phyloP scores from a whole-genome alignment of 2,797 vertebrate genomes.

The Perodicticus potto region DNA sequence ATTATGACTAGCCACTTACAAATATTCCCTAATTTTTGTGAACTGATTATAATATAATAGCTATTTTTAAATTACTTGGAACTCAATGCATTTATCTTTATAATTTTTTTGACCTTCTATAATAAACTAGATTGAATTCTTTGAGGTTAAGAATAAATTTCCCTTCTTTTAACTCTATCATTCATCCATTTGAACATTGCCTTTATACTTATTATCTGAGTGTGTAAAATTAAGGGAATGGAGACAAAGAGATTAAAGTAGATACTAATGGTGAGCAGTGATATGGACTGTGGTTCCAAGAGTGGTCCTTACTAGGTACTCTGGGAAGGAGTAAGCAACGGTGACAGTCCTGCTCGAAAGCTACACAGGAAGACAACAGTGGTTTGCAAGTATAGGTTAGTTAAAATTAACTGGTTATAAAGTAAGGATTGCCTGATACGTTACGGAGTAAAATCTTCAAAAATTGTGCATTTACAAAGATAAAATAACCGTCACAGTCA shows the following conservation, averaged over 20 bases:
- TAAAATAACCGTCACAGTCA: neutral
- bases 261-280: neutral
- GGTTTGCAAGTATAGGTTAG: neutral
- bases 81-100: neutral
- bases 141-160: neutral
- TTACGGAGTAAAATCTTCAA: neutral
- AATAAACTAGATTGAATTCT: neutral
- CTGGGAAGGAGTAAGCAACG: neutral
- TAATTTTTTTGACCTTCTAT: neutral
- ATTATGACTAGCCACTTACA: neutral
- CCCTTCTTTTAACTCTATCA: neutral
- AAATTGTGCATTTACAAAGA: neutral
- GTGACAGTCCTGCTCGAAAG: neutral
- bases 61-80: conserved; percentile 6
- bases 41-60: neutral
- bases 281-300: neutral
- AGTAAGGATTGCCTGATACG: neutral
- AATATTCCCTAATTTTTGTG: neutral
- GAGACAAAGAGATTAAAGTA: neutral
- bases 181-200: neutral
- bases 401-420: neutral
- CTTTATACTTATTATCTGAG: neutral
- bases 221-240: neutral
- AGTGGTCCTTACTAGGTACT: neutral
- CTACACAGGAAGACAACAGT: neutral